phyloP scores from a whole-genome alignment of 2,888 invertebrate genomes.

The Aphidius colemani region DNA sequence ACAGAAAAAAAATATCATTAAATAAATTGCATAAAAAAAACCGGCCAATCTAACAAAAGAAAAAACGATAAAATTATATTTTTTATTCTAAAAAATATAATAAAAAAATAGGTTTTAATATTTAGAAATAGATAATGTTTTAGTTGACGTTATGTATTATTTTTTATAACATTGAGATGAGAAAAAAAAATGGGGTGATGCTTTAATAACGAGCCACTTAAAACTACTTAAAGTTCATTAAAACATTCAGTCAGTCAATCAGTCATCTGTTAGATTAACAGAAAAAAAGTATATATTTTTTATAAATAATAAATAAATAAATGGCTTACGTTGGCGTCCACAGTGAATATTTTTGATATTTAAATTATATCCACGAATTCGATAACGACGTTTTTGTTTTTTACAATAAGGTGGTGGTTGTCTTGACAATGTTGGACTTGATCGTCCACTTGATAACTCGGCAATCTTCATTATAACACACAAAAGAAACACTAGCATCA shows the following conservation, averaged over 20 bases:
- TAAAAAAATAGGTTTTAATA: too few species aligned
- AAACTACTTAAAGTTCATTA: conserved; percentile 4
- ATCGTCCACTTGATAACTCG: conserved; percentile 61
- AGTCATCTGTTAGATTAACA: too few species aligned
- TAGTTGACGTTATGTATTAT: too few species aligned
- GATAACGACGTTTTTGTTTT: conserved; percentile 45
- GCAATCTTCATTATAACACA: conserved; percentile 69
- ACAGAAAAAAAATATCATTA: neutral
- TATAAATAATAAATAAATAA: too few species aligned
- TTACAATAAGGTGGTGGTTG: conserved; percentile 45
- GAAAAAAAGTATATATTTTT: too few species aligned
- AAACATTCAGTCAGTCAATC: too few species aligned
- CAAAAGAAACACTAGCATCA: conserved; percentile 65
- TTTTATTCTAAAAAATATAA: neutral
- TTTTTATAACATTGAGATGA: neutral
- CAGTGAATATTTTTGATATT: conserved; percentile 43
- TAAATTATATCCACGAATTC: conserved; percentile 39
- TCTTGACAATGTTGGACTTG: conserved; percentile 43
- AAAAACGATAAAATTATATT: neutral
- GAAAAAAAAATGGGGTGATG: neutral
- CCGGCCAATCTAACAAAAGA: neutral
- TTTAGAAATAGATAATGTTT: too few species aligned
- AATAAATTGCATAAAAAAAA: too few species aligned
- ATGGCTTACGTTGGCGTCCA: conserved; percentile 49
- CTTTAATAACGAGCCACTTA: conserved; percentile 17